Conservation (phyloP, 2,888 invertebrate species). For the Andrena bucephala region DNA sequence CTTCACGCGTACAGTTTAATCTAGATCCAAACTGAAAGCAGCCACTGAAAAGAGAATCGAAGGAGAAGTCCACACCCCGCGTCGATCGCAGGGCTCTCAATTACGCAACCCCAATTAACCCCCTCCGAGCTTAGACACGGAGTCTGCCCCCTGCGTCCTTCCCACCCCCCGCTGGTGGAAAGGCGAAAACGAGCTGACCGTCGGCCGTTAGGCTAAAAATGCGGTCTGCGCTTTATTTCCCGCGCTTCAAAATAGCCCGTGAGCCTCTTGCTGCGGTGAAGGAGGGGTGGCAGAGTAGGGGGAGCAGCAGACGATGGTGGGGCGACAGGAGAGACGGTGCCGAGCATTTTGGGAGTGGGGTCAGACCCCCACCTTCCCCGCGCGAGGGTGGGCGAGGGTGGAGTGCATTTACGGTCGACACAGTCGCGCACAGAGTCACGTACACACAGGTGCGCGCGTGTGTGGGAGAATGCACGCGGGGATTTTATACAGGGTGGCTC, state of each 20-base stretch:
- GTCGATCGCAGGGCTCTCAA: conserved; percentile 44
- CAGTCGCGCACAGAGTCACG: background rate
- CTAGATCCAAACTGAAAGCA: background rate
- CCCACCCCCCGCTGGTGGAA: conserved; percentile 37
- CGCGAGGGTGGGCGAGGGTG: background rate
- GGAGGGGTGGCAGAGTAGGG: conserved; percentile 1
- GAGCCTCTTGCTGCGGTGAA: conserved; percentile 53
- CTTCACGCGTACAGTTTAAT: background rate
- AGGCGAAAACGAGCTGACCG: conserved; percentile 82
- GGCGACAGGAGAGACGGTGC: conserved; percentile 6
- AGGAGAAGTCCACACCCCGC: conserved; percentile 26
- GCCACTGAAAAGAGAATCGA: background rate
- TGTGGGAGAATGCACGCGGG: conserved; percentile 34
- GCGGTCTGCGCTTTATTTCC: conserved; percentile 82
- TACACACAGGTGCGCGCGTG: background rate
- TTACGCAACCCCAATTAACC: conserved; percentile 62
- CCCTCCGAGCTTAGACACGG: conserved; percentile 6
- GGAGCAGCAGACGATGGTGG: background rate
- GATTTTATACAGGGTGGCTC: conserved; percentile 44
- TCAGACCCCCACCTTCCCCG: conserved; percentile 15
- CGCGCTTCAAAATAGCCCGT: conserved; percentile 81
- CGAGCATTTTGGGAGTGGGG: conserved; percentile 46
- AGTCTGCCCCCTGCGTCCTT: conserved; percentile 8
- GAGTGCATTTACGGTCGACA: conserved; percentile 32
- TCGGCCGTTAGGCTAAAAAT: conserved; percentile 81